A percentile compares a stretch with the other conserved stretches of the same genome.
Evolutionary conservation across 1,140 invertebrate genomes (phyloP).

Genomic region (Leguminivora glycinivorella): DNA sequence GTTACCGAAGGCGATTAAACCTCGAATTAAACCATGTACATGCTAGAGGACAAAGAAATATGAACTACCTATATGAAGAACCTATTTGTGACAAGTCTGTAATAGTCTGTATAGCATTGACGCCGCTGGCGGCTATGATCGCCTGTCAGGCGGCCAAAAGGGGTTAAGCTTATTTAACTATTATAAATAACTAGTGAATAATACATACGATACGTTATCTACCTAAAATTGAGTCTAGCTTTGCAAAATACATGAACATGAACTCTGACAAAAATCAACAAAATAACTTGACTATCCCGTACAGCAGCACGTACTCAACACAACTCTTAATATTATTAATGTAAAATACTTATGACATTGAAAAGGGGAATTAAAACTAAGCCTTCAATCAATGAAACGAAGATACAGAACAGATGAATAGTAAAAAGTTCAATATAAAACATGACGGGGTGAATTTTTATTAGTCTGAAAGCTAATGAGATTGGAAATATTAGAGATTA

Average conservation of each 20-base stretch:
- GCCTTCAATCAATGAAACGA: not conserved
- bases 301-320: not conserved
- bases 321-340: not conserved
- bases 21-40: too few species aligned
- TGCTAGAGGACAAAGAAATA: too few species aligned
- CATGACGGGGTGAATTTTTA: slow-evolving; percentile 23
- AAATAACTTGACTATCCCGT: not conserved
- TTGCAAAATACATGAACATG: not conserved
- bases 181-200: not conserved
- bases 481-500: slow-evolving; percentile 19
- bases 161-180: not conserved
- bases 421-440: not conserved
- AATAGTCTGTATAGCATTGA: too few species aligned
- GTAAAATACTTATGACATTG: slow-evolving; percentile 4
- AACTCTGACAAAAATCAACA: not conserved
- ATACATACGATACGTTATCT: not conserved
- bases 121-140: too few species aligned
- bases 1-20: too few species aligned
- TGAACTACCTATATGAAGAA: too few species aligned
- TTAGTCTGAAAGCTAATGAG: not conserved
- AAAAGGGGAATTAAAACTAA: not conserved
- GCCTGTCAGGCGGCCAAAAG: too few species aligned
- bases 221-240: not conserved
- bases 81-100: too few species aligned
- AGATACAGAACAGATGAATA: not conserved